These are phyloP conservation scores for Dermatemys mawii DNA, from an alignment of 2,113 vertebrate genomes.

Conservation along the genomic window DNA sequence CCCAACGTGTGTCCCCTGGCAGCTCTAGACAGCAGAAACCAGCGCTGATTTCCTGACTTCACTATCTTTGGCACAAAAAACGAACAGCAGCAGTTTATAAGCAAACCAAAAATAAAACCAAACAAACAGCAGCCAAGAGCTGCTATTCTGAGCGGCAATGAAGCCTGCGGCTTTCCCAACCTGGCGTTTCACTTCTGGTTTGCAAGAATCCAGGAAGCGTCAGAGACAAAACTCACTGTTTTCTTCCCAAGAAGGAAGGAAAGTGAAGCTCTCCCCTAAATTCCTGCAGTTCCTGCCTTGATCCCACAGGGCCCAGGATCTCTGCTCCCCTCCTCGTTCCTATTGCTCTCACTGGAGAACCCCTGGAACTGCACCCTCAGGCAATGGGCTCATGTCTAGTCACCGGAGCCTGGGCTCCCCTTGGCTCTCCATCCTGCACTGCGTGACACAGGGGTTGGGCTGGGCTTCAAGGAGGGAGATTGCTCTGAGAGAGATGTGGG, in stretches of 20 bases:
- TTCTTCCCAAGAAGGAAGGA: neutral
- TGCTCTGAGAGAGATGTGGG: too few species aligned
- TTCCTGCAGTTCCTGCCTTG: neutral
- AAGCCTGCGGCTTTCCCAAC: constrained; percentile 19
- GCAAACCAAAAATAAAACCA: constrained; percentile 27
- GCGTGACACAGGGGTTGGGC: neutral
- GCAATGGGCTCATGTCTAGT: neutral
- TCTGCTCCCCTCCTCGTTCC: neutral
- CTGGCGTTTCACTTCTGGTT: neutral
- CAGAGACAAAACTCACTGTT: neutral
- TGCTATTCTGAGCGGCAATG: constrained; percentile 48
- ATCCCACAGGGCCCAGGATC: neutral
- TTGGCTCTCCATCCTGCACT: neutral
- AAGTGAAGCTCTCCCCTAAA: neutral
- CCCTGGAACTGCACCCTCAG: neutral
- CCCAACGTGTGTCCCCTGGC: constrained; percentile 38
- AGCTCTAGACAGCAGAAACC: constrained; percentile 69
- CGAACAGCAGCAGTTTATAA: constrained; percentile 61
- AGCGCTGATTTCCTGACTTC: constrained; percentile 62
- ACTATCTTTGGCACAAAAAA: constrained; percentile 46
- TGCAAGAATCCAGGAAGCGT: neutral
- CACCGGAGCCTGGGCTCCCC: neutral
- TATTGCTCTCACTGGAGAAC: neutral
- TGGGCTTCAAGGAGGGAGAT: neutral
- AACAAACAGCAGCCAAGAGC: neutral